Conservation (phyloP, 2,797 vertebrate species). For the Enteromius viviparus region DNA sequence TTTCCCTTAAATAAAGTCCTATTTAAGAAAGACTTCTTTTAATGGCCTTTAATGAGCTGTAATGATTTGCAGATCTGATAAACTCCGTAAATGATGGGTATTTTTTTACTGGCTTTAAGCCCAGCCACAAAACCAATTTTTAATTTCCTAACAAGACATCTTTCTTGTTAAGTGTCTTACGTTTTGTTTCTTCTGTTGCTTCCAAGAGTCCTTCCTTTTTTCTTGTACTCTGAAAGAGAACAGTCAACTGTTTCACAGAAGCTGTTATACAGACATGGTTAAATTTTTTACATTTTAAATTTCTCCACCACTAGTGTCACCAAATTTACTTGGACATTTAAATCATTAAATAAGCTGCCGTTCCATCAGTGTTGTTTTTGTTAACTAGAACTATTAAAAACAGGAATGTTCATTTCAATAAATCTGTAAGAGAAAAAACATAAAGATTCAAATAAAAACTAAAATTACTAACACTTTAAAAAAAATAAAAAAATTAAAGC, state of each 20-base stretch:
- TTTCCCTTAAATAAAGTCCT: background rate
- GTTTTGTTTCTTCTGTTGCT: background rate
- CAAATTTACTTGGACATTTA: background rate
- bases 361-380: background rate
- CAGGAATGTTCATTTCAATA: background rate
- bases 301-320: background rate
- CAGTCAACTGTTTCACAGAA: background rate
- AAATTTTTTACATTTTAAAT: background rate
- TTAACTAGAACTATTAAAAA: background rate
- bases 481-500: background rate
- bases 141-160: conserved; percentile 15
- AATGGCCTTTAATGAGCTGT: background rate
- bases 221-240: background rate
- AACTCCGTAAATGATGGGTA: background rate
- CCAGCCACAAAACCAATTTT: background rate
- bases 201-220: background rate
- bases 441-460: background rate
- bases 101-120: conserved; percentile 2
- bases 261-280: background rate
- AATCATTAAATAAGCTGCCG: background rate
- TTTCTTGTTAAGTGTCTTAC: conserved; percentile 7
- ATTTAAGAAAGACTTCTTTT: conserved; percentile 1
- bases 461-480: background rate
- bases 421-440: background rate
- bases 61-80: conserved; percentile 18